phyloP scores from a whole-genome alignment of 2,797 vertebrate genomes.

The Hypotaenidia okinawae region DNA sequence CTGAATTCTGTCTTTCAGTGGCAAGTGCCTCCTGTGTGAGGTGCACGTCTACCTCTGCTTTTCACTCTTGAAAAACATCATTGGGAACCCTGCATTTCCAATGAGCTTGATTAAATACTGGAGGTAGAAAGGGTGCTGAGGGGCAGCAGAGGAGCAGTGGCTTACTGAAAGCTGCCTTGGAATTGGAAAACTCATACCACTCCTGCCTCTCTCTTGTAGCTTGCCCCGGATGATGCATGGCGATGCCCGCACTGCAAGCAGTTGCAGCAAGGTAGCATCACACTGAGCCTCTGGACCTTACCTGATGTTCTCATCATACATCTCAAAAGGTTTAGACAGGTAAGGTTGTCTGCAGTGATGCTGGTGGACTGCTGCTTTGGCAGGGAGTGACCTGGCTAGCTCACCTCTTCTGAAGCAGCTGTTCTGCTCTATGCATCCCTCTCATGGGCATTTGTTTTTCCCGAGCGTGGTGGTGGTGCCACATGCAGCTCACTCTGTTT shows the following conservation, averaged over 20 bases:
- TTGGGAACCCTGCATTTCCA: not conserved
- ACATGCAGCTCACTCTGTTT: not conserved
- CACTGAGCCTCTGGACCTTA: conserved; percentile 97
- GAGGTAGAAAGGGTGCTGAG: not conserved
- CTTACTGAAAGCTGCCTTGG: not conserved
- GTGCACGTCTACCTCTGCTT: not conserved
- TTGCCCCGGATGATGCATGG: conserved; percentile 98
- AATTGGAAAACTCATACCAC: not conserved
- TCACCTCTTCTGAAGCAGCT: not conserved
- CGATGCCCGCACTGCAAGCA: conserved; percentile 98
- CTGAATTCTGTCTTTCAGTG: not conserved
- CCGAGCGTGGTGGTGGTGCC: rapidly evolving
- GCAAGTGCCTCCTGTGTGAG: not conserved
- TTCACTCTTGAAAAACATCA: not conserved
- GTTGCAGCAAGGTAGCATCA: conserved; percentile 98
- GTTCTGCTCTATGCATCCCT: not conserved
- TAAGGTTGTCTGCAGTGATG: conserved; percentile 62
- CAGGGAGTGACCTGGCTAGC: not conserved
- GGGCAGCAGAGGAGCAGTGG: not conserved
- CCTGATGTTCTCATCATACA: conserved; percentile 98
- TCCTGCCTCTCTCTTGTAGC: conserved; percentile 76
- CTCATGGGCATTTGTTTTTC: not conserved
- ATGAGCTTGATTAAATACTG: not conserved
- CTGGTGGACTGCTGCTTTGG: not conserved
- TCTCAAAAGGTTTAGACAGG: conserved; percentile 97